Evolutionary conservation across 2,888 invertebrate species (phyloP).

Genomic region (Parnassius mnemosyne): DNA sequence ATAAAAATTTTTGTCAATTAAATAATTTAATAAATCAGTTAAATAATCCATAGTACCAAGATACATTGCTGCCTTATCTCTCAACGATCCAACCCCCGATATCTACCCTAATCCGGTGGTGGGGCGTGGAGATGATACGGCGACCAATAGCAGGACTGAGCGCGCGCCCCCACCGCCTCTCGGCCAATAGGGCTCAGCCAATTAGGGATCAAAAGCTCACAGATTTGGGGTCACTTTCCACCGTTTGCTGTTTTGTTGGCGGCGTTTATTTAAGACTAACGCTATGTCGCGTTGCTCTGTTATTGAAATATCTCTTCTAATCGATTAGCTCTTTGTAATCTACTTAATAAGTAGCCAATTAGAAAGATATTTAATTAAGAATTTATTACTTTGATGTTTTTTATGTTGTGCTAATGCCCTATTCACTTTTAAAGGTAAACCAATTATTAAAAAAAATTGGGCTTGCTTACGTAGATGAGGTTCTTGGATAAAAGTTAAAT

Average conservation of each 20-base stretch:
- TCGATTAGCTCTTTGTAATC: conserved; percentile 13
- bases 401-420: too few relatives aligned
- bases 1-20: too few relatives aligned
- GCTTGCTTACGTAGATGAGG: too few relatives aligned
- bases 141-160: conserved; percentile 47
- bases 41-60: conserved; percentile 45
- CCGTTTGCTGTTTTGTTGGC: conserved; percentile 52
- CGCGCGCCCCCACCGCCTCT: conserved; percentile 44
- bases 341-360: neutral
- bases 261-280: conserved; percentile 36
- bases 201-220: conserved; percentile 67
- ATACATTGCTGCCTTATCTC: conserved; percentile 33
- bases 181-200: conserved; percentile 58
- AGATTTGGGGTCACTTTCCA: conserved; percentile 71
- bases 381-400: too few relatives aligned
- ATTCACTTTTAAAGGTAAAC: too few relatives aligned
- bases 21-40: neutral
- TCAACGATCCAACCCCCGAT: conserved; percentile 38
- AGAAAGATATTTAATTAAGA: neutral
- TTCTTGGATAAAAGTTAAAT: too few relatives aligned
- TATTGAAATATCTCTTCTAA: conserved; percentile 16
- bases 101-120: conserved; percentile 55
- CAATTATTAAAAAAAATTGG: too few relatives aligned
- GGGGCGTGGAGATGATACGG: conserved; percentile 44
- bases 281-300: conserved; percentile 17